Evolutionary conservation across 2,113 vertebrate genomes (phyloP).

Genomic region (Polypterus senegalus): DNA sequence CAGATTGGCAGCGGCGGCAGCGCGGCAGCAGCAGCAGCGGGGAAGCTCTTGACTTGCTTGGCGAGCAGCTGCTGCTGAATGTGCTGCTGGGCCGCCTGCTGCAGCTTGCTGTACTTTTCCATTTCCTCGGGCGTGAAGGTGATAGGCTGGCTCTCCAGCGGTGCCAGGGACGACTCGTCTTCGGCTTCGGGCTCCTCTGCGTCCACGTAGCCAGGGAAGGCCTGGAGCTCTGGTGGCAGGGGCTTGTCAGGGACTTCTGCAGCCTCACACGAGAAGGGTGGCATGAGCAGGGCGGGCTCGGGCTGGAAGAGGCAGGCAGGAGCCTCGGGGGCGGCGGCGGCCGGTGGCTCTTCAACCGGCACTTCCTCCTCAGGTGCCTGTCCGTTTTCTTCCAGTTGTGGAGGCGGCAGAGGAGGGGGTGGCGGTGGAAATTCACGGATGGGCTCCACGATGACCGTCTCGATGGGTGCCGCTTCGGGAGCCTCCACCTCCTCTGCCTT

Average conservation of each 20-base stretch:
- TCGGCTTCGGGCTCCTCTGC: slow-evolving; percentile 68
- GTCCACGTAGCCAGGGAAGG: slow-evolving; percentile 65
- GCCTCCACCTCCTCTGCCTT: slow-evolving; percentile 50
- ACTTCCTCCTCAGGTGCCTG: slow-evolving; percentile 47
- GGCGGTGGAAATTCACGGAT: slow-evolving; percentile 65
- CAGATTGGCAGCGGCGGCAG: slow-evolving; percentile 43
- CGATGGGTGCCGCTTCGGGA: slow-evolving; percentile 39
- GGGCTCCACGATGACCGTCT: slow-evolving; percentile 59
- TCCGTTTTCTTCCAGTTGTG: slow-evolving; percentile 38
- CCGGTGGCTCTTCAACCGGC: slow-evolving; percentile 40
- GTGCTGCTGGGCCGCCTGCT: slow-evolving; percentile 93
- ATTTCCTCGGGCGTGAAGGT: slow-evolving; percentile 96
- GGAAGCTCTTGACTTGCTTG: slow-evolving; percentile 90
- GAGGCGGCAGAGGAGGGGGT: slow-evolving; percentile 51
- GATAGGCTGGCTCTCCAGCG: slow-evolving; percentile 90
- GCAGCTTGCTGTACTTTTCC: slow-evolving; percentile 97
- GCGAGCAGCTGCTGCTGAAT: slow-evolving; percentile 95
- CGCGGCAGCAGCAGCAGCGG: slow-evolving; percentile 61
- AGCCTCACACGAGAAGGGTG: slow-evolving; percentile 30
- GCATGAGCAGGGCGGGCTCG: slow-evolving; percentile 40
- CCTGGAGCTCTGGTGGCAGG: slow-evolving; percentile 59
- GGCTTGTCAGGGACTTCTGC: slow-evolving; percentile 55
- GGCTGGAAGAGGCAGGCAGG: slow-evolving; percentile 38
- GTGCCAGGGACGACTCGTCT: slow-evolving; percentile 80
- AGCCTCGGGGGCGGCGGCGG: slow-evolving; percentile 32